A percentile compares a stretch with the other conserved stretches of the same genome.
Evolutionary conservation across 1,140 invertebrate genomes (phyloP).

Genomic region (Drosophila burlai): DNA sequence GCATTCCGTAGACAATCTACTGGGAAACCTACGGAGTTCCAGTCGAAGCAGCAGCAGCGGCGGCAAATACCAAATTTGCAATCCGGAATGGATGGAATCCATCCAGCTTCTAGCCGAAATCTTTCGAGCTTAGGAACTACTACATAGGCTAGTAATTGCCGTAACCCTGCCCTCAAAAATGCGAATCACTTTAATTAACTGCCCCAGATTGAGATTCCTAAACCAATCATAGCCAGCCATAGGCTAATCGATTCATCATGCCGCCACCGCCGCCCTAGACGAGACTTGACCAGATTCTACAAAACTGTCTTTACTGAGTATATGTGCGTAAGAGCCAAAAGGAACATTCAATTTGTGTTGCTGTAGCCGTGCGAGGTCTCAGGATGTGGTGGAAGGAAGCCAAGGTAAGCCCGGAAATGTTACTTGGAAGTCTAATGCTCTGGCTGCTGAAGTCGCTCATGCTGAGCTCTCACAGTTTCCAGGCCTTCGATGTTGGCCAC

Average conservation of each 20-base stretch:
- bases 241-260: conserved; percentile 23
- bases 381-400: background rate
- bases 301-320: conserved; percentile 6
- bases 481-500: background rate
- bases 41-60: background rate
- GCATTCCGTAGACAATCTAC: conserved; percentile 47
- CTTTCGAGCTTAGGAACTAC: background rate
- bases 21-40: conserved; percentile 53
- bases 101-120: background rate
- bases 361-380: background rate
- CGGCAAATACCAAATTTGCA: background rate
- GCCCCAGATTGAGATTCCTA: conserved; percentile 30
- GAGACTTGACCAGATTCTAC: background rate
- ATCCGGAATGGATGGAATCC: background rate
- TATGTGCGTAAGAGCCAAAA: background rate
- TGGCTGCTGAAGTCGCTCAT: background rate
- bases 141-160: background rate
- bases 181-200: conserved; percentile 64
- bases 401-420: background rate
- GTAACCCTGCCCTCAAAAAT: conserved; percentile 61
- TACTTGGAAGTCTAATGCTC: background rate
- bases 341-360: conserved; percentile 16
- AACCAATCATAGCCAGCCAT: conserved; percentile 18
- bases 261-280: conserved; percentile 15
- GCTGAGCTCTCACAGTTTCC: background rate